phyloP scores from a whole-genome alignment of 2,888 invertebrate species.

The Muschampia plurimacula region DNA sequence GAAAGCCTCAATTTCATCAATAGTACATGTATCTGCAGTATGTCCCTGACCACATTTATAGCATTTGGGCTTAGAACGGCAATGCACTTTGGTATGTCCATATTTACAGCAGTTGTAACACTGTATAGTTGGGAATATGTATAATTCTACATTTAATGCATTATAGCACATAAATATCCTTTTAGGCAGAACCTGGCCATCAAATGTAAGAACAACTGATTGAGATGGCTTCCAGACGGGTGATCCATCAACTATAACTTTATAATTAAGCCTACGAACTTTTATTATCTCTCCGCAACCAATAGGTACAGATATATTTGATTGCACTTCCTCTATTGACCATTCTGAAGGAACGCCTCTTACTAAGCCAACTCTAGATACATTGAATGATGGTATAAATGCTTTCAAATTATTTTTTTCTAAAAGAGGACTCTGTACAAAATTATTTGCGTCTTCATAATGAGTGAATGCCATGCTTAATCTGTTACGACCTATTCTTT shows the following conservation, averaged over 20 bases:
- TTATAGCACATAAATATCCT: constrained; percentile 16
- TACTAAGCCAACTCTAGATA: constrained; percentile 1
- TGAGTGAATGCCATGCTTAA: neutral
- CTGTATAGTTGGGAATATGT: constrained; percentile 41
- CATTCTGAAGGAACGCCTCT: neutral
- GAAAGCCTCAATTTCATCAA: constrained; percentile 20
- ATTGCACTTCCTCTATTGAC: neutral
- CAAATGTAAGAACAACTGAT: constrained; percentile 7
- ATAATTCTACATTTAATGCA: constrained; percentile 33
- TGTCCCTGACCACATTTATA: constrained; percentile 18
- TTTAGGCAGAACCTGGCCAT: constrained; percentile 21
- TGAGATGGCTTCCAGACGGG: constrained; percentile 12
- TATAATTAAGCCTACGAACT: constrained; percentile 1
- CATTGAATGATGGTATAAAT: constrained; percentile 8
- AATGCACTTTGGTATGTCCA: constrained; percentile 39
- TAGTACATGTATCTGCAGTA: constrained; percentile 22
- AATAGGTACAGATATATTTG: neutral
- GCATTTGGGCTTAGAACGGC: constrained; percentile 34
- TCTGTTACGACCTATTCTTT: neutral
- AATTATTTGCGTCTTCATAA: neutral
- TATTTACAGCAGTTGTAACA: constrained; percentile 38
- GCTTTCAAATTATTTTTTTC: constrained; percentile 12
- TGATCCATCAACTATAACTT: neutral
- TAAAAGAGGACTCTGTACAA: constrained; percentile 1
- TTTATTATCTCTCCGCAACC: neutral